Conservation (phyloP, 1,140 invertebrate genomes). For the Babylonia areolata region DNA sequence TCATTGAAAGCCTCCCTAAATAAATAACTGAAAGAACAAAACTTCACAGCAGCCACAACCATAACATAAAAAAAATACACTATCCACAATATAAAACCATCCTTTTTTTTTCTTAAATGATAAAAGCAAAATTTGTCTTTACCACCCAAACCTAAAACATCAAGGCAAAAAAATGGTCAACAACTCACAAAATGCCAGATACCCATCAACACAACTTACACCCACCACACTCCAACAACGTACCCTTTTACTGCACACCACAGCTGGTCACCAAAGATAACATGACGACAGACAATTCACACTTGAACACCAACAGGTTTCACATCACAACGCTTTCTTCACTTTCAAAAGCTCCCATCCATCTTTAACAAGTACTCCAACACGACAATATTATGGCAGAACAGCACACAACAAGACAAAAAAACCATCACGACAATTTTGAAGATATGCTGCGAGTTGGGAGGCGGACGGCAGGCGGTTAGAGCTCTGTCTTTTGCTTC, state of each 20-base stretch:
- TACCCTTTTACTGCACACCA: no score
- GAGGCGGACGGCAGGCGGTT: no score
- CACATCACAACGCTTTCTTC: no score
- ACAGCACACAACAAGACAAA: not conserved
- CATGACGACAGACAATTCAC: no score
- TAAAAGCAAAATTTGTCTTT: not conserved
- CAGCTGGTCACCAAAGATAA: no score
- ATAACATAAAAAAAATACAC: not conserved
- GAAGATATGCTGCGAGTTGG: not conserved
- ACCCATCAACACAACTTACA: no score
- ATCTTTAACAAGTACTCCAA: not conserved
- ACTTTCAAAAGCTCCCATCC: not conserved
- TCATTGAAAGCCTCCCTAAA: no score
- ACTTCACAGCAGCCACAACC: not conserved
- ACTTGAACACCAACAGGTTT: no score
- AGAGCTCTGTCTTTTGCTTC: conserved; percentile 64
- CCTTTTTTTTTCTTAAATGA: not conserved
- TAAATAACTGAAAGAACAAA: not conserved
- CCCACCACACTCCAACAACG: no score
- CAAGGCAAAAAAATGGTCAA: no score
- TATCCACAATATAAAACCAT: not conserved
- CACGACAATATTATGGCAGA: not conserved
- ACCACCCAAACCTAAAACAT: no score
- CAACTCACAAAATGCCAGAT: no score
- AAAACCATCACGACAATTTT: not conserved